phyloP scores from a whole-genome alignment of 2,888 invertebrate species.

The Cecidostiba fungosa region DNA sequence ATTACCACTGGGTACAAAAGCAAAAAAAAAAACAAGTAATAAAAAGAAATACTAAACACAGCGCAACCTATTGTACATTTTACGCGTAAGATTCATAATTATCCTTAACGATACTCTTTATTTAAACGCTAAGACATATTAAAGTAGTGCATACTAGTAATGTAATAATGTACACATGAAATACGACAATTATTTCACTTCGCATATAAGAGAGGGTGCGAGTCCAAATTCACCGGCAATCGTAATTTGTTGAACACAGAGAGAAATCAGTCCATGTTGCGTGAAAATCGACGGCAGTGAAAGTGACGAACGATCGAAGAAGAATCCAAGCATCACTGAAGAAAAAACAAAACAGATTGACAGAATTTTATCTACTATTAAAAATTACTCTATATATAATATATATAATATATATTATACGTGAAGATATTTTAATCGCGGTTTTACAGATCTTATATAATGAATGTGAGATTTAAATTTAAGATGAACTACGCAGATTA shows the following conservation, averaged over 20 bases:
- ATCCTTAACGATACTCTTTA: constrained; percentile 67
- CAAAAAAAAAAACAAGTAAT: constrained; percentile 53
- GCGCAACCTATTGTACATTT: constrained; percentile 67
- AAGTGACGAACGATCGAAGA: constrained; percentile 39
- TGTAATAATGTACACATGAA: constrained; percentile 46
- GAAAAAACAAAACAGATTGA: constrained; percentile 66
- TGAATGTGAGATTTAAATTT: constrained; percentile 76
- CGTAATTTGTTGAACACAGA: constrained; percentile 38
- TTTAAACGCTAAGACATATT: constrained; percentile 65
- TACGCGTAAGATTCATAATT: constrained; percentile 65
- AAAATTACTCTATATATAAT: constrained; percentile 66
- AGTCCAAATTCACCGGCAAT: constrained; percentile 45
- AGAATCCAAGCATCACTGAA: constrained; percentile 45
- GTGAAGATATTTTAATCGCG: constrained; percentile 77
- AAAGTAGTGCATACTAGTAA: constrained; percentile 62
- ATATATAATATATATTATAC: constrained; percentile 69
- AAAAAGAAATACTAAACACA: constrained; percentile 51
- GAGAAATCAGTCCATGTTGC: constrained; percentile 44
- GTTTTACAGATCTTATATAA: constrained; percentile 76
- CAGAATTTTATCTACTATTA: constrained; percentile 75
- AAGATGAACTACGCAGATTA: constrained; percentile 66
- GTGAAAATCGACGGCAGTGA: constrained; percentile 43
- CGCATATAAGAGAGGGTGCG: constrained; percentile 39
- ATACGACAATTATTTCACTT: constrained; percentile 52
- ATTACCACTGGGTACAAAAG: constrained; percentile 52